Conservation (phyloP, 2,888 invertebrate species). For the Miltochrista miniata region DNA sequence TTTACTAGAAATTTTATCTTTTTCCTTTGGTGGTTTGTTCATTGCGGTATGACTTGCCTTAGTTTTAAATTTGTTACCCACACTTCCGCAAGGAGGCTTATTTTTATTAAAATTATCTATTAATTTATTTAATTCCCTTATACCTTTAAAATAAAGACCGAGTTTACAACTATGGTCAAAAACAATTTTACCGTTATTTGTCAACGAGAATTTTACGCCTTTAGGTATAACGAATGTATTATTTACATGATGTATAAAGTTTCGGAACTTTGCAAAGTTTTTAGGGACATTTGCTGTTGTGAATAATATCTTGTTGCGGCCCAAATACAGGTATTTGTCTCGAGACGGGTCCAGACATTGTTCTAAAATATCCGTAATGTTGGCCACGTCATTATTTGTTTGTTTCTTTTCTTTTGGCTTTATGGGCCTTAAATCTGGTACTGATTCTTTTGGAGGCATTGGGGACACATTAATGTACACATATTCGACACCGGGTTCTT, state of each 20-base stretch:
- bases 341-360: background rate
- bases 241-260: constrained; percentile 8
- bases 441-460: no score
- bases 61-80: no score
- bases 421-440: no score
- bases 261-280: constrained; percentile 13
- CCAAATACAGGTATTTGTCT: constrained; percentile 54
- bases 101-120: background rate
- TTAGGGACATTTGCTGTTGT: constrained; percentile 51
- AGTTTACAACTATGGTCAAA: constrained; percentile 36
- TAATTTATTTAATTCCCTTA: background rate
- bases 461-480: no score
- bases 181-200: constrained; percentile 43
- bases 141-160: constrained; percentile 19
- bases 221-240: constrained; percentile 31
- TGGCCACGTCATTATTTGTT: no score
- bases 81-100: no score
- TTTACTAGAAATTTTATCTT: background rate
- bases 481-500: no score
- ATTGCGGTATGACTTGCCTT: no score
- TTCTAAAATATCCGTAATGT: background rate
- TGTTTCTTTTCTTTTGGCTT: no score
- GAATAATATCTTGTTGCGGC: constrained; percentile 64
- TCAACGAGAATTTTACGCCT: constrained; percentile 42
- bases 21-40: background rate